These are phyloP conservation scores for Megalonaias nervosa DNA, from an alignment of 1,140 invertebrate genomes.

Conservation along the genomic window DNA sequence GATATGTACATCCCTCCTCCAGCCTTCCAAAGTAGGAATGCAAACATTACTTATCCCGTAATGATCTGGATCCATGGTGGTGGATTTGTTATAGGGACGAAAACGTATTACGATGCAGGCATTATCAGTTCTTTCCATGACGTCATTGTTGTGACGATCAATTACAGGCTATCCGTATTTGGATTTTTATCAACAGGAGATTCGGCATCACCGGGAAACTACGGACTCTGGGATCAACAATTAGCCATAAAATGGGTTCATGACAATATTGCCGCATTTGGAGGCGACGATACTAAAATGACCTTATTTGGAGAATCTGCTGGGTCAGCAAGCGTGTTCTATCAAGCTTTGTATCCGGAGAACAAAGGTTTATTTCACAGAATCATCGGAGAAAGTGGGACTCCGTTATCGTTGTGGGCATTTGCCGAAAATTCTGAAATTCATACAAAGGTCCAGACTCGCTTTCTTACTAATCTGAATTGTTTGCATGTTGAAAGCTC, in stretches of 20 bases:
- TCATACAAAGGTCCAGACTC: neutral
- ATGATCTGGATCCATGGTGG: conserved; percentile 97
- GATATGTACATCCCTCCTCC: conserved; percentile 85
- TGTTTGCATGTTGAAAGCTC: too few species aligned
- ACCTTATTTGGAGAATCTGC: conserved; percentile 74
- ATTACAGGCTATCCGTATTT: conserved; percentile 86
- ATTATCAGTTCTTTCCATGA: conserved; percentile 81
- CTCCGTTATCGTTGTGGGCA: neutral
- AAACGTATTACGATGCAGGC: conserved; percentile 90
- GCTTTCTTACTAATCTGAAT: too few species aligned
- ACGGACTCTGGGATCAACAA: conserved; percentile 93
- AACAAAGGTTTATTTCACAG: conserved; percentile 29
- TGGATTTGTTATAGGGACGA: conserved; percentile 89
- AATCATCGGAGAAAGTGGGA: conserved; percentile 32
- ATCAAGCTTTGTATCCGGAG: conserved; percentile 12
- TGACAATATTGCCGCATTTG: conserved; percentile 80
- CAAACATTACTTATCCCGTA: conserved; percentile 74
- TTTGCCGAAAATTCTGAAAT: neutral
- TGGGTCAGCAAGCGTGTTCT: conserved; percentile 21
- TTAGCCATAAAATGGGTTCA: conserved; percentile 82
- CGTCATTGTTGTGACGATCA: conserved; percentile 82
- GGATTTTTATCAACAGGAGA: conserved; percentile 94
- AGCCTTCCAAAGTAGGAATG: neutral
- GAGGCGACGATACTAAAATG: conserved; percentile 79
- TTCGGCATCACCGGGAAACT: conserved; percentile 91